These are phyloP conservation scores for Tuta absoluta DNA, from an alignment of 2,888 invertebrate species.

Conservation along the genomic window DNA sequence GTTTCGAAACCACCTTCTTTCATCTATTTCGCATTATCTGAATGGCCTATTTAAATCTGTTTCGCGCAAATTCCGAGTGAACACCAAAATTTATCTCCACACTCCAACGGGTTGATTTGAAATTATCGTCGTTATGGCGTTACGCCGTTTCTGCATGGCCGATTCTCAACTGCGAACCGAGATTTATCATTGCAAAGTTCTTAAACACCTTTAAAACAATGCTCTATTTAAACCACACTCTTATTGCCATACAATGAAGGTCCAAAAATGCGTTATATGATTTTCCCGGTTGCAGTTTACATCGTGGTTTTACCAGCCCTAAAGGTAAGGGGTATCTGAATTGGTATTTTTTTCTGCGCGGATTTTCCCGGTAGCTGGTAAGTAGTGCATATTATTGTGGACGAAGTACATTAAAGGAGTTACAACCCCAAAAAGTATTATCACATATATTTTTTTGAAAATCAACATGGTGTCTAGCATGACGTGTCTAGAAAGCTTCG, in stretches of 20 bases:
- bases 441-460: too few species aligned
- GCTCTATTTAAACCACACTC: not conserved
- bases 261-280: conserved; percentile 25
- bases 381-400: too few species aligned
- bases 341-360: conserved; percentile 48
- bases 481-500: too few species aligned
- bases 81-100: conserved; percentile 61
- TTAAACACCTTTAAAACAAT: conserved; percentile 28
- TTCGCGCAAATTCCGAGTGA: conserved; percentile 49
- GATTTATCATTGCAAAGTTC: conserved; percentile 57
- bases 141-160: conserved; percentile 65
- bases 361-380: conserved; percentile 56
- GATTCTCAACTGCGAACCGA: conserved; percentile 61
- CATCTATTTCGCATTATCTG: conserved; percentile 33
- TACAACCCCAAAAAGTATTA: too few species aligned
- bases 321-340: conserved; percentile 59
- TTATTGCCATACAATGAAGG: conserved; percentile 24
- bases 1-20: not conserved
- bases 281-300: conserved; percentile 28
- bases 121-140: conserved; percentile 69
- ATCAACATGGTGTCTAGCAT: too few species aligned
- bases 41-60: conserved; percentile 66
- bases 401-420: too few species aligned
- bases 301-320: conserved; percentile 44
- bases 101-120: conserved; percentile 62